Base-by-base conservation (phyloP, 2,888 invertebrate species). In the Aelia acuminata region DNA sequence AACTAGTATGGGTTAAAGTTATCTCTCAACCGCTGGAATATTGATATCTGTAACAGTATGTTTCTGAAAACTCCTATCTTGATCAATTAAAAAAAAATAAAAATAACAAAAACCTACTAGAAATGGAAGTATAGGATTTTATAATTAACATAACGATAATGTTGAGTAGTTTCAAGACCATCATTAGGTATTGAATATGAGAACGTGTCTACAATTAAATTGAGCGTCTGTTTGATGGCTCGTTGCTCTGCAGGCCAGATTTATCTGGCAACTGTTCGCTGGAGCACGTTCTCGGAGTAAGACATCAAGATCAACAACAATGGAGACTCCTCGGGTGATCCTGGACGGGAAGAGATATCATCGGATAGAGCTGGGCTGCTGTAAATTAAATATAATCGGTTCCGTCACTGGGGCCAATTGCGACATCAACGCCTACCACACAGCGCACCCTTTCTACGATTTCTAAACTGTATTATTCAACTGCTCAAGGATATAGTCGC, bases 401-500 rank as follows among this genome's bases (percentile, higher is more conserved):
- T 22, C 80, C 80, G 43, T 80, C 43, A 43, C 11, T 80, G 80
- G 22, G n/a, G 43, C 80, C 80, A 80, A 39, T 80, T 80, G 39
- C 80, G 80, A 80, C 80, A 80, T 10, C 80, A 47, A 80, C 43
- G 80, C 80, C 80, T 47, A 80, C 80, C 39, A 70, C 80, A 43
- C 80, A 43, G 43, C 80, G 43, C 80, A 47, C 80, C 80, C 43
- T 80, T 80, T 80, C 80, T 80, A 80, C 80, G 39, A 80, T 80
- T 80, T 80, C 80, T n/a, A 80, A 80, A 80, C 80, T 47, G 43
- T 80, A 80, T 80, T 43, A 80, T 80, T 70, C 63, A 70, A 70
- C 63, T 70, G 63, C 35, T 35, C 63, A 70, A 70, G 63, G 63
- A 53, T 53, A 53, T 53, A 53, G n/a, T 26, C n/a, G 20, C 35